Evolutionary conservation across 1,140 invertebrate genomes (phyloP).

Genomic region (Aphelinus atriplicis): DNA sequence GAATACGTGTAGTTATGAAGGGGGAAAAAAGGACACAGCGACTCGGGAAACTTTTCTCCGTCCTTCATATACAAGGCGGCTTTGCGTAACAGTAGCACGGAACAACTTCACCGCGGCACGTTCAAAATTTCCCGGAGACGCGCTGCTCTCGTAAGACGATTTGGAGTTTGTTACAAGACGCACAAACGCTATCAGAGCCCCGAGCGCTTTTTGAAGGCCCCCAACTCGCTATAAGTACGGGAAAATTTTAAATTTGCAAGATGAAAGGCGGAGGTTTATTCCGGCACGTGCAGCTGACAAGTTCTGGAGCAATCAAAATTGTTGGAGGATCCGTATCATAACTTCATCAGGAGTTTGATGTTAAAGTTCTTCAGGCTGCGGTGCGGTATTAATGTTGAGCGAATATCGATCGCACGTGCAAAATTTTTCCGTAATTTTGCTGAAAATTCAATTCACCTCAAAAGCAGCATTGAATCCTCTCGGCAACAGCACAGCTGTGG

Average conservation of each 20-base stretch:
- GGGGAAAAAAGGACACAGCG: neutral
- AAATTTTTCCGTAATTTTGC: too few relatives aligned
- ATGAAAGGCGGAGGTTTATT: constrained; percentile 14
- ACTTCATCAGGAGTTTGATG: too few relatives aligned
- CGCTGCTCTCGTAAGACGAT: constrained; percentile 20
- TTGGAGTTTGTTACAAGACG: constrained; percentile 33
- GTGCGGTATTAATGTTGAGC: too few relatives aligned
- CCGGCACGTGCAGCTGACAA: too few relatives aligned
- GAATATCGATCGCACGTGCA: too few relatives aligned
- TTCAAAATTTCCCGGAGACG: constrained; percentile 21
- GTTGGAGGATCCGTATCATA: too few relatives aligned
- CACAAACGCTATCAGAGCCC: constrained; percentile 14
- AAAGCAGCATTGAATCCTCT: too few relatives aligned
- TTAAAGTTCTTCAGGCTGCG: too few relatives aligned
- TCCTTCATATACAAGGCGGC: neutral
- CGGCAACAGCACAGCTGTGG: too few relatives aligned
- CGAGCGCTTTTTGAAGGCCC: constrained; percentile 8
- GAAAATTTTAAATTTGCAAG: constrained; percentile 30
- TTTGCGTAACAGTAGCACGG: neutral
- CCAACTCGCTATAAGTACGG: constrained; percentile 24
- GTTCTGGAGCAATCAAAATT: too few relatives aligned
- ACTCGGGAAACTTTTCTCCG: constrained; percentile 6
- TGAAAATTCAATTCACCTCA: too few relatives aligned
- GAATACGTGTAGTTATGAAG: constrained; percentile 4
- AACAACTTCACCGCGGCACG: neutral